Evolutionary conservation across 2,113 vertebrate species (phyloP).

Genomic region (Procavia capensis): DNA sequence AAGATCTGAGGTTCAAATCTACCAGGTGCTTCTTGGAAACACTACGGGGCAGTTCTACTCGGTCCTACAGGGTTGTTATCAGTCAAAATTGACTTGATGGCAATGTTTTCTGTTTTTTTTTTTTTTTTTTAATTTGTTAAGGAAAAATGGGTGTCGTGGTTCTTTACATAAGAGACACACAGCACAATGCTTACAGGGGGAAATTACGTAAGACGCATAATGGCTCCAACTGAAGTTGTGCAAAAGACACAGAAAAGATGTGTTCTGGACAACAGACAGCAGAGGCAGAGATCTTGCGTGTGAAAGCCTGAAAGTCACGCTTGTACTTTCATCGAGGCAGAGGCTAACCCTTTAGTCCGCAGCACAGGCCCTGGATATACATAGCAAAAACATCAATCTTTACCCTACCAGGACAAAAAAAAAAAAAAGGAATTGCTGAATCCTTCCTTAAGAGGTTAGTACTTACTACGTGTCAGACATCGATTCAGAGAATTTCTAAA

Average conservation of each 20-base stretch:
- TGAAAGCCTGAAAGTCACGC: not conserved
- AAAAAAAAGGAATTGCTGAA: not conserved
- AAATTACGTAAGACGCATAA: not conserved
- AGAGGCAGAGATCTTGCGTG: not conserved
- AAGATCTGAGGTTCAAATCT: too few species aligned
- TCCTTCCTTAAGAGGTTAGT: not conserved
- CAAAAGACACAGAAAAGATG: not conserved
- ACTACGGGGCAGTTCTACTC: too few species aligned
- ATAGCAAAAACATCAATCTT: not conserved
- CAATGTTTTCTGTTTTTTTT: too few species aligned
- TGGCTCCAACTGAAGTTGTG: not conserved
- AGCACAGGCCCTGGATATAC: too few species aligned
- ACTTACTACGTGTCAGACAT: accelerated
- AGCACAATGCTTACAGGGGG: not conserved
- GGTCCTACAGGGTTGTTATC: too few species aligned
- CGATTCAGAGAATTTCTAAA: not conserved
- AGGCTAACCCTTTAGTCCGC: not conserved
- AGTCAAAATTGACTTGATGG: too few species aligned
- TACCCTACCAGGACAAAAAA: not conserved
- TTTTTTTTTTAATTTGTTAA: too few species aligned
- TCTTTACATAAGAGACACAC: not conserved
- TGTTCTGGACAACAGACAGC: not conserved
- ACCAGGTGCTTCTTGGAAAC: too few species aligned
- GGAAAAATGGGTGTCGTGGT: not conserved
- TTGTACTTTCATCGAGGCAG: not conserved